phyloP scores from a whole-genome alignment of 2,797 vertebrate genomes.

The Rousettus madagascariensis region DNA sequence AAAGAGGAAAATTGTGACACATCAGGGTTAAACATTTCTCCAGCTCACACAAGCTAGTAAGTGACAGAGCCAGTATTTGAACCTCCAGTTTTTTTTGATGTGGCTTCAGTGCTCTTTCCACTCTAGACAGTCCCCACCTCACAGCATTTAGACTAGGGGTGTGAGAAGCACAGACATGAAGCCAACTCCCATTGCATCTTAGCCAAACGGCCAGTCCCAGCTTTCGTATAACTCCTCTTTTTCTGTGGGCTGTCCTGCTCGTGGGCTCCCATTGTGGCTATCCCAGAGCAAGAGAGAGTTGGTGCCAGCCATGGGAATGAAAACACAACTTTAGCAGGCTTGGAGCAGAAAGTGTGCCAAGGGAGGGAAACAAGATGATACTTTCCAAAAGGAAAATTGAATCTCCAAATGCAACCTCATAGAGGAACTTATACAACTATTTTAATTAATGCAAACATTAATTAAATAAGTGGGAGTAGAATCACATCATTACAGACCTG shows the following conservation, averaged over 20 bases:
- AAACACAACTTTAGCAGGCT: neutral
- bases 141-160: neutral
- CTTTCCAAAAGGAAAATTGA: neutral
- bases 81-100: neutral
- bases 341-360: neutral
- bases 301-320: neutral
- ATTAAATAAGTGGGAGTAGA: neutral
- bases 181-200: neutral
- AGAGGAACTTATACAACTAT: neutral
- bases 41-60: neutral
- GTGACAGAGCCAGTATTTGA: neutral
- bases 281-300: neutral
- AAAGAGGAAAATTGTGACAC: neutral
- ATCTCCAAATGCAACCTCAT: neutral
- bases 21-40: neutral
- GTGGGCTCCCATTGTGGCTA: neutral
- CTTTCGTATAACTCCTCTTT: neutral
- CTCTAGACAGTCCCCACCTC: neutral
- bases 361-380: neutral
- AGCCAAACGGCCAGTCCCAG: accelerated
- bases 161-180: neutral
- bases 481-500: neutral
- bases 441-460: neutral
- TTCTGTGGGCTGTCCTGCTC: neutral
- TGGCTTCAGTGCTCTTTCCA: neutral